Percentiles rank a stretch among this genome's conserved stretches.
phyloP scores from a whole-genome alignment of 1,140 invertebrate species.

The Aplysia californica region DNA sequence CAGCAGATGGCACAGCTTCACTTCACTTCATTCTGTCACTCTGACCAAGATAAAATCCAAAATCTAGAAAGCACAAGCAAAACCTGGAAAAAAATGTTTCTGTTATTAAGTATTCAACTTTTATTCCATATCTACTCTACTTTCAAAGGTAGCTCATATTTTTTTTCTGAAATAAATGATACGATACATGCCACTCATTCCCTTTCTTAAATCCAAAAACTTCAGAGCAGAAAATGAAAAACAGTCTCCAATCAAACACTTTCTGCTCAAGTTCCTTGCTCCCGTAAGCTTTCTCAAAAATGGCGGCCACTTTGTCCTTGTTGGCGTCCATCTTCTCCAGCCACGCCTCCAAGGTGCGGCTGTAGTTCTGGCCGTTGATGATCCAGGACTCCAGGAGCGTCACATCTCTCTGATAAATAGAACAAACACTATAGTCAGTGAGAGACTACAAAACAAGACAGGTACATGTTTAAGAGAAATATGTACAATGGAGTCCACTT shows the following conservation, averaged over 20 bases:
- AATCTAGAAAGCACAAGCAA: no score
- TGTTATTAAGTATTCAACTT: no score
- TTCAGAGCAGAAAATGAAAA: slow-evolving; percentile 62
- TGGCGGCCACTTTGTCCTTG: slow-evolving; percentile 40
- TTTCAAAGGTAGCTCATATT: slow-evolving; percentile 39
- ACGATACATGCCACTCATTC: slow-evolving; percentile 57
- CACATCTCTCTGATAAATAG: slow-evolving; percentile 23
- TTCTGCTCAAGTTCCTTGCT: slow-evolving; percentile 49
- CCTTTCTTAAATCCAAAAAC: slow-evolving; percentile 56
- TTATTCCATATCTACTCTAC: no score
- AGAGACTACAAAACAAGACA: no score
- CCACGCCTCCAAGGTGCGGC: slow-evolving; percentile 57
- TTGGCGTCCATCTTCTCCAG: slow-evolving; percentile 46
- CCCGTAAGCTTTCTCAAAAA: slow-evolving; percentile 47
- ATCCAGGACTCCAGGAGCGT: slow-evolving; percentile 52
- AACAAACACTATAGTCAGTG: neutral
- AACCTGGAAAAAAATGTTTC: no score
- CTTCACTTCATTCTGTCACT: no score
- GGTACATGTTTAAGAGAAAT: no score
- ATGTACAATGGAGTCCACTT: no score
- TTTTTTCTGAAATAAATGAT: slow-evolving; percentile 55
- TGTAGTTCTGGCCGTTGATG: slow-evolving; percentile 53
- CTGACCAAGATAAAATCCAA: no score
- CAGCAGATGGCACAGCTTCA: no score
- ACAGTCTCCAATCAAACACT: slow-evolving; percentile 57